Conservation (phyloP, 2,888 invertebrate genomes). For the Pyrocoelia pectoralis region DNA sequence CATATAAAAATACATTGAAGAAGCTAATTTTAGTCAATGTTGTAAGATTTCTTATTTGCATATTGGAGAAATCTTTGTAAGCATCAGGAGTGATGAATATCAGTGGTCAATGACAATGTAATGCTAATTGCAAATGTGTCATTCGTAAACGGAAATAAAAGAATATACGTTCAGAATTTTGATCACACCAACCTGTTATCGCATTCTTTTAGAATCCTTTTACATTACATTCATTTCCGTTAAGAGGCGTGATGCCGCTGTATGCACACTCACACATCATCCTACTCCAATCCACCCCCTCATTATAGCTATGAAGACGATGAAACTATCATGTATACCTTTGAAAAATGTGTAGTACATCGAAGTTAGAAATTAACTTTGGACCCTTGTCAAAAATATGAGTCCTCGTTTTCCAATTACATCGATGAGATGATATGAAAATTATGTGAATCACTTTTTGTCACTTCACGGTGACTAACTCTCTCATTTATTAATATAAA, state of each 20-base stretch:
- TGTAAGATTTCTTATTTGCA: neutral
- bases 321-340: conserved; percentile 9
- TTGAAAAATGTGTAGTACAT: neutral
- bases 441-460: too few relatives aligned
- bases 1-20: too few relatives aligned
- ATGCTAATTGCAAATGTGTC: conserved; percentile 39
- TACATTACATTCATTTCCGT: conserved; percentile 42
- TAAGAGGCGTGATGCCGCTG: conserved; percentile 32
- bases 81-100: neutral
- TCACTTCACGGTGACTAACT: too few relatives aligned
- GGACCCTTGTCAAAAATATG: too few relatives aligned
- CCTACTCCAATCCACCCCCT: conserved; percentile 31
- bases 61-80: conserved; percentile 10
- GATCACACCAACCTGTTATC: conserved; percentile 37
- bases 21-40: too few relatives aligned
- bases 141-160: conserved; percentile 35
- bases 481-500: too few relatives aligned
- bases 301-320: conserved; percentile 33
- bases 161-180: conserved; percentile 30
- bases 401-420: neutral
- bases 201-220: conserved; percentile 35
- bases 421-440: neutral
- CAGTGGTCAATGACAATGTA: conserved; percentile 26
- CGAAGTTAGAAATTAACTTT: too few relatives aligned
- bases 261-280: conserved; percentile 2